These are phyloP conservation scores for Vannuccia rotundouncinata DNA, from an alignment of 2,888 invertebrate species.

Conservation along the genomic window DNA sequence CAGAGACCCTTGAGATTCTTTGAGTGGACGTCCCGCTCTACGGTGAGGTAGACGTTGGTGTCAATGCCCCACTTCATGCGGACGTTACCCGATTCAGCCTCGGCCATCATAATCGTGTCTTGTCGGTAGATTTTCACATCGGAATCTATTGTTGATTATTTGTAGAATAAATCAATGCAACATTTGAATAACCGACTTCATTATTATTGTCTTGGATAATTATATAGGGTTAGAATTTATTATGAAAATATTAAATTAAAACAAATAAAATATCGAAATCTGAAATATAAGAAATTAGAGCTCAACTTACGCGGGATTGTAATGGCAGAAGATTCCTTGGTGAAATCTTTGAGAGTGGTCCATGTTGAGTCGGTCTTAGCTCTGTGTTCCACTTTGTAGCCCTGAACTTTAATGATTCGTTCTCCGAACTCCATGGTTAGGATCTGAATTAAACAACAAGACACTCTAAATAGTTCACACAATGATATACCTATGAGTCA, in stretches of 20 bases:
- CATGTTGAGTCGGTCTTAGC: background rate
- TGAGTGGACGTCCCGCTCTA: constrained; percentile 35
- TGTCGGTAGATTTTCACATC: background rate
- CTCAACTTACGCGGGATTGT: background rate
- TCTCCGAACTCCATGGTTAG: constrained; percentile 14
- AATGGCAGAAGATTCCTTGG: background rate
- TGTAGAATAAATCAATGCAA: too few relatives aligned
- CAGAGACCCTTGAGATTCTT: constrained; percentile 40
- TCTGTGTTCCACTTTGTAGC: background rate
- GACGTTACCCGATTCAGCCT: constrained; percentile 31
- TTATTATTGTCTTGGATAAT: background rate
- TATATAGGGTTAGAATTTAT: too few relatives aligned
- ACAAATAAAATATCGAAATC: too few relatives aligned
- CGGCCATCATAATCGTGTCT: background rate
- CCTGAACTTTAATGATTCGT: background rate
- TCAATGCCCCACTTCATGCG: constrained; percentile 41
- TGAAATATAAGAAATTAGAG: too few relatives aligned
- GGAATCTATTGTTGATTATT: background rate
- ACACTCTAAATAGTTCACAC: too few relatives aligned
- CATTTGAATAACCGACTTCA: background rate
- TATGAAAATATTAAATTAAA: too few relatives aligned
- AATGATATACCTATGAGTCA: too few relatives aligned
- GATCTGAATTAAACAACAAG: too few relatives aligned
- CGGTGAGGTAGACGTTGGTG: constrained; percentile 39
- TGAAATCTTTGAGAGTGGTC: background rate